Conservation (phyloP, 2,113 vertebrate genomes). For the Cervus canadensis region DNA sequence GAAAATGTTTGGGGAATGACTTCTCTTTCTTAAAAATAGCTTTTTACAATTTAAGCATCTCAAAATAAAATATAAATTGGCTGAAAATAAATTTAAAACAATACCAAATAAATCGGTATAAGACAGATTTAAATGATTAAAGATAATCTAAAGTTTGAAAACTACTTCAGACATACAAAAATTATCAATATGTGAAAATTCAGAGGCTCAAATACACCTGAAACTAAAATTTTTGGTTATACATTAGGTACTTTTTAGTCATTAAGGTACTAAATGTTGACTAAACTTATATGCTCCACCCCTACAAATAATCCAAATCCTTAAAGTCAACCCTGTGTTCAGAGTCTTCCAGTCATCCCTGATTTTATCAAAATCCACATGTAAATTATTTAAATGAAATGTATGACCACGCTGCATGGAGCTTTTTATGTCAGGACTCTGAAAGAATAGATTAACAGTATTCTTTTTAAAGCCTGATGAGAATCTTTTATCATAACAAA, state of each 20-base stretch:
- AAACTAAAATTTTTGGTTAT: background rate
- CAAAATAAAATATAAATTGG: background rate
- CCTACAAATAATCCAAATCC: background rate
- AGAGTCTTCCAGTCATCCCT: background rate
- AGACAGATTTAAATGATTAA: background rate
- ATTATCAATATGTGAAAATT: conserved; percentile 19
- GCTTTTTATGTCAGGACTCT: background rate
- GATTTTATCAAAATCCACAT: background rate
- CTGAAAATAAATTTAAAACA: background rate
- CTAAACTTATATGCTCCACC: background rate
- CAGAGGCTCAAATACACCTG: background rate
- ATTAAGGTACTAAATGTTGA: background rate
- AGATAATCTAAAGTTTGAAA: background rate
- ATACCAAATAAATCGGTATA: background rate
- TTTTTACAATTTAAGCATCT: background rate
- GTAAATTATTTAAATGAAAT: conserved; percentile 12
- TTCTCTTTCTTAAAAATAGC: background rate
- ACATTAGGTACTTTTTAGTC: background rate
- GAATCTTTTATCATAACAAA: background rate
- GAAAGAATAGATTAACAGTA: background rate
- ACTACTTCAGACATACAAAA: background rate
- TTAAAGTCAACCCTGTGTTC: background rate
- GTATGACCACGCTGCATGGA: background rate
- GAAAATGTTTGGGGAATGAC: background rate
- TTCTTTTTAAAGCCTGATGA: background rate